Percentiles rank a stretch among this genome's conserved stretches.
These are phyloP conservation scores for Premnoplex brunnescens DNA, from an alignment of 2,797 vertebrate species.

Conservation along the genomic window DNA sequence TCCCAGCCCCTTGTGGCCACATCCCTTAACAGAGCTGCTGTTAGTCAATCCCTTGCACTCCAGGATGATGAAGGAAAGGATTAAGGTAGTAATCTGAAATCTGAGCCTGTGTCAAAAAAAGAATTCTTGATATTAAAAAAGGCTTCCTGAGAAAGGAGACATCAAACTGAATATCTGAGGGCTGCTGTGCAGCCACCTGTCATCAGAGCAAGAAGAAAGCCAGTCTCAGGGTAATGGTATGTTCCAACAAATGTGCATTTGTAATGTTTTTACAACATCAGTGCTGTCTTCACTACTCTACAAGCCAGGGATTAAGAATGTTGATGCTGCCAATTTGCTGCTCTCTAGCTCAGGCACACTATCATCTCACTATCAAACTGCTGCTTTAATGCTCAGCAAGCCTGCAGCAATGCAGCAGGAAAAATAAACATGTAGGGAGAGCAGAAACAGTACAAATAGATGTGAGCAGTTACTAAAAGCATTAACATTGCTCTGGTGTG, in stretches of 20 bases:
- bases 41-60: neutral
- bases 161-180: neutral
- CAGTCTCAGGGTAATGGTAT: accelerated
- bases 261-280: neutral
- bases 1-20: neutral
- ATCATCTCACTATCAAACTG: neutral
- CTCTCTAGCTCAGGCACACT: neutral
- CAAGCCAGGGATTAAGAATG: neutral
- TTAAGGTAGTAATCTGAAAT: neutral
- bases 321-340: neutral
- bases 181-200: neutral
- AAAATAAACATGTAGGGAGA: neutral
- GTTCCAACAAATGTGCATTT: neutral
- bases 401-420: neutral
- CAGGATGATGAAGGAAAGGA: neutral
- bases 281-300: neutral
- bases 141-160: neutral
- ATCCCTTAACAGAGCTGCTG: neutral
- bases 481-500: neutral
- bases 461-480: neutral
- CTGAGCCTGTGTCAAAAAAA: neutral
- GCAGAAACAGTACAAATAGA: neutral
- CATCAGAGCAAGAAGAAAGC: neutral
- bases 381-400: neutral
- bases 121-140: neutral